These are phyloP conservation scores for Cassiopea xamachana DNA, from an alignment of 30 jellyfish, hydroid and myxozoan species.

Conservation along the genomic window DNA sequence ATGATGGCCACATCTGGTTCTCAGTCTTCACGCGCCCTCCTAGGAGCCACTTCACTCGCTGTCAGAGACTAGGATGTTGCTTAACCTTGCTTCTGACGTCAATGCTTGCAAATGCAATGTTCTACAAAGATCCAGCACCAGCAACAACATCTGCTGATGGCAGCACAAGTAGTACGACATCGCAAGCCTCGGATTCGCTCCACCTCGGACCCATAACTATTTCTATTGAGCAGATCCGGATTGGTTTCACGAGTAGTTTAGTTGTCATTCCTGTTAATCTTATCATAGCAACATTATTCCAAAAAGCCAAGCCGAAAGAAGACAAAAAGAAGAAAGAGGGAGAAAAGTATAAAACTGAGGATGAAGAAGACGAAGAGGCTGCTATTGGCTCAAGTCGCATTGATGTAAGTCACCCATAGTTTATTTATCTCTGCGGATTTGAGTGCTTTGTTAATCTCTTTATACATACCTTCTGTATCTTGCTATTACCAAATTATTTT, in stretches of 20 bases:
- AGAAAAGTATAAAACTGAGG: slow-evolving; percentile 39
- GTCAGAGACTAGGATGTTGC: slow-evolving; percentile 95
- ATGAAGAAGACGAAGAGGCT: slow-evolving; percentile 51
- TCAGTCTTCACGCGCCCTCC: slow-evolving; percentile 96
- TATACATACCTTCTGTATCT: too few relatives aligned
- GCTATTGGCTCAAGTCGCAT: slow-evolving; percentile 25
- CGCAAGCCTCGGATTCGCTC: slow-evolving; percentile 66
- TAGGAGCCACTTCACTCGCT: slow-evolving; percentile 85
- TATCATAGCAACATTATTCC: slow-evolving; percentile 84
- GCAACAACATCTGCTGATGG: slow-evolving; percentile 10
- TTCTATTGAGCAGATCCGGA: slow-evolving; percentile 82
- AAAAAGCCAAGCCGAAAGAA: slow-evolving; percentile 83
- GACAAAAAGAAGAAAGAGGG: slow-evolving; percentile 52
- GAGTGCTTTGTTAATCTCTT: background rate
- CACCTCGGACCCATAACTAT: slow-evolving; percentile 92
- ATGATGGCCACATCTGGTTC: slow-evolving; percentile 98
- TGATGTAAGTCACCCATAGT: background rate
- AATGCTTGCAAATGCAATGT: slow-evolving; percentile 97
- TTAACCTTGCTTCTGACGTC: slow-evolving; percentile 81
- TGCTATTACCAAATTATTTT: too few relatives aligned
- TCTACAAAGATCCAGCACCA: slow-evolving; percentile 79
- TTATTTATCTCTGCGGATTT: too few relatives aligned
- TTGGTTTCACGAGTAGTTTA: slow-evolving; percentile 86
- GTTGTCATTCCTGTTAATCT: slow-evolving; percentile 91
- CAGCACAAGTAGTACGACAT: slow-evolving; percentile 22